Evolutionary conservation across 2,888 invertebrate genomes (phyloP).

Genomic region (Xiphydria camelus): DNA sequence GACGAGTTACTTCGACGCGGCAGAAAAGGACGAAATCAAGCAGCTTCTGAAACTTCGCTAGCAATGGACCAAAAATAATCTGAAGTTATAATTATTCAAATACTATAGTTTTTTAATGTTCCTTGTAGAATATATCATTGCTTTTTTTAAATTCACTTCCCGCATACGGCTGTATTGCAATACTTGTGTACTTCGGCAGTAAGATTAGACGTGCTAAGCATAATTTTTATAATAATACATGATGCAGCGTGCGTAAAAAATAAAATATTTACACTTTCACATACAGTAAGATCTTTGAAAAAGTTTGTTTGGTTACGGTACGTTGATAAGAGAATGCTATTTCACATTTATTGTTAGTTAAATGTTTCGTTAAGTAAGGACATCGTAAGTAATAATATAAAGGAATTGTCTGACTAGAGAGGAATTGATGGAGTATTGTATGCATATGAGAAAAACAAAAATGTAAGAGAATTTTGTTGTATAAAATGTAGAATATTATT

Average conservation of each 20-base stretch:
- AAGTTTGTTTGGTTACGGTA: too few relatives aligned
- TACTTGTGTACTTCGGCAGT: constrained; percentile 38
- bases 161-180: constrained; percentile 37
- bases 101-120: constrained; percentile 51
- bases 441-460: too few relatives aligned
- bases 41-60: constrained; percentile 61
- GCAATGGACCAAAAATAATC: constrained; percentile 43
- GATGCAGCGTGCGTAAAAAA: constrained; percentile 19
- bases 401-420: too few relatives aligned
- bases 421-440: too few relatives aligned
- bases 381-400: too few relatives aligned
- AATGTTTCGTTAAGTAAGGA: too few relatives aligned
- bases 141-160: constrained; percentile 44
- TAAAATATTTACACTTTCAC: constrained; percentile 50
- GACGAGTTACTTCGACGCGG: constrained; percentile 81
- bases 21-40: constrained; percentile 90
- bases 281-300: too few relatives aligned
- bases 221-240: constrained; percentile 15
- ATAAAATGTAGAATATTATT: too few relatives aligned
- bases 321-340: too few relatives aligned
- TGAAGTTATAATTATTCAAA: constrained; percentile 45
- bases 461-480: too few relatives aligned
- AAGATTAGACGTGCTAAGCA: constrained; percentile 23
- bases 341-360: too few relatives aligned
- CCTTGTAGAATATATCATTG: constrained; percentile 46